Evolutionary conservation across 2,888 invertebrate species (phyloP).

Genomic region (Agonopterix subpropinquella): DNA sequence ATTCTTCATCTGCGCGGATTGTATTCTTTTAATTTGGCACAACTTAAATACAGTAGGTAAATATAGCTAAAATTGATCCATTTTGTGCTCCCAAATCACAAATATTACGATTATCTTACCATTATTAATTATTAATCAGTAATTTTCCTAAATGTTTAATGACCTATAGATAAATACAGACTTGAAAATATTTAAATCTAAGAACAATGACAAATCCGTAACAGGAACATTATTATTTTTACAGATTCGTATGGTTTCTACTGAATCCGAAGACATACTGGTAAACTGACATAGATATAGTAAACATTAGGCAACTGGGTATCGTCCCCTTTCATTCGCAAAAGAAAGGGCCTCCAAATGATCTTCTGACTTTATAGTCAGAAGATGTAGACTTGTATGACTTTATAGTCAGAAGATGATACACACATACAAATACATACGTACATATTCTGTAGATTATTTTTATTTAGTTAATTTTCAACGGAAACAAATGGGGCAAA

Average conservation of each 20-base stretch:
- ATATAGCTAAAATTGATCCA: conserved; percentile 32
- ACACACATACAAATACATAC: no score
- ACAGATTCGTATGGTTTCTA: conserved; percentile 19
- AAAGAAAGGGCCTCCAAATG: no score
- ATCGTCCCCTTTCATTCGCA: background rate
- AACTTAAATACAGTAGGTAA: conserved; percentile 26
- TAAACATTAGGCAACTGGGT: background rate
- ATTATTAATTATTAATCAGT: no score
- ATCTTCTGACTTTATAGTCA: no score
- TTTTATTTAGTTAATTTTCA: background rate
- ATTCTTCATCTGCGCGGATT: no score
- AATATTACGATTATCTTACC: conserved; percentile 7
- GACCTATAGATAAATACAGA: conserved; percentile 26
- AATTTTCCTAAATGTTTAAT: background rate
- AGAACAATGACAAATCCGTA: conserved; percentile 54
- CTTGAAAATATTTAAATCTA: conserved; percentile 27
- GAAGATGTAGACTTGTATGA: no score
- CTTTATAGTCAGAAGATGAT: no score
- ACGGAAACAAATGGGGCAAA: background rate
- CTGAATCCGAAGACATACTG: conserved; percentile 6
- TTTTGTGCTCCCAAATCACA: conserved; percentile 52
- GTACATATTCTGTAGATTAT: background rate
- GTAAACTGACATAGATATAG: background rate
- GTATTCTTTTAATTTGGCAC: conserved; percentile 26
- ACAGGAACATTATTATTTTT: conserved; percentile 48